Conservation (phyloP, 2,888 invertebrate species). For the Acanthosepion pharaonis region DNA sequence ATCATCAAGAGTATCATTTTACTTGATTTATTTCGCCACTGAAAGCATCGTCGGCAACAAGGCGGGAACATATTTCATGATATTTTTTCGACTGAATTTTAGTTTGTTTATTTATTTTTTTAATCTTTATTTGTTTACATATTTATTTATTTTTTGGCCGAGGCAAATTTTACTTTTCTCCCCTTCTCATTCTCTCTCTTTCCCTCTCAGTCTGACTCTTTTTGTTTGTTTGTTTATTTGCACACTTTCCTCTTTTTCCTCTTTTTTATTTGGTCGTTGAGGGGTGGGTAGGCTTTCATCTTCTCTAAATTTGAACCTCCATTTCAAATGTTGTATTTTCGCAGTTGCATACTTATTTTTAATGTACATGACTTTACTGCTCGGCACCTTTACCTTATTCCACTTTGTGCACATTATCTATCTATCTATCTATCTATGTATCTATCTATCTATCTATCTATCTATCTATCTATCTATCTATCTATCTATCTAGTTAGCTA, state of each 20-base stretch:
- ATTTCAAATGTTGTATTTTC: not conserved
- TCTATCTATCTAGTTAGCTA: no score
- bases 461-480: no score
- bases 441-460: no score
- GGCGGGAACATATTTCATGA: constrained; percentile 1
- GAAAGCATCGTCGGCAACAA: constrained; percentile 21
- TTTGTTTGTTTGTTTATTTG: no score
- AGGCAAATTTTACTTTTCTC: not conserved
- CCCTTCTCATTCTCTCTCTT: not conserved
- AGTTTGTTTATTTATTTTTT: not conserved
- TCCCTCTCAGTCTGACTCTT: not conserved
- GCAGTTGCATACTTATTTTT: not conserved
- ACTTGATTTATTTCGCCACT: constrained; percentile 33
- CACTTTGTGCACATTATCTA: no score
- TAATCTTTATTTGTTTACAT: not conserved
- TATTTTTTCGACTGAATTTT: not conserved
- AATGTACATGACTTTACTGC: not conserved
- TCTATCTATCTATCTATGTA: no score
- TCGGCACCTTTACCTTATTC: not conserved
- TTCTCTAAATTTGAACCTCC: not conserved
- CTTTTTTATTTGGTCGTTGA: no score
- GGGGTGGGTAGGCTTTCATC: not conserved
- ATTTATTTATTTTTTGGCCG: not conserved
- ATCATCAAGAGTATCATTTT: constrained; percentile 11
- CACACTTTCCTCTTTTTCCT: no score